Base-by-base conservation (phyloP, 2,113 vertebrate species). In the Centropristis striata region DNA sequence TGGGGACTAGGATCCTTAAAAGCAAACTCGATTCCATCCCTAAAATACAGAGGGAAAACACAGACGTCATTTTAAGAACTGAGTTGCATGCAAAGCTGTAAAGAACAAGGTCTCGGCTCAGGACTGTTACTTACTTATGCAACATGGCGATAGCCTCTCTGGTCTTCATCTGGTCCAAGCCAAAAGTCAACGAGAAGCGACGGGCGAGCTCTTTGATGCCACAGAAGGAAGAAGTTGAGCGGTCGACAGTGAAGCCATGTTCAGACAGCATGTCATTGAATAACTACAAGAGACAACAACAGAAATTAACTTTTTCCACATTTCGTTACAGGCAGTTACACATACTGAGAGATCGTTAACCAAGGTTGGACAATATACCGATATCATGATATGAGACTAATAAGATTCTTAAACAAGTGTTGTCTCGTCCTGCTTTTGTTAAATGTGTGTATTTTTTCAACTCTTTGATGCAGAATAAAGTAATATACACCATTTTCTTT, bases 221-320 rank as follows among this genome's bases (percentile, higher is more conserved):
- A n/a, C 97, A 98, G 94, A 99, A 99, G 4, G 96, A 92, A 0
- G 98, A 96, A 7, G 97, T 96, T 0, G 98, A 98, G 92, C 98
- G 96, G 92, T 99, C 98, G 65, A 98, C 96, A 87, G 94, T 96
- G 87, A 95, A 95, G 83, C 98, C 96, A 85, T 97, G 95, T 84
- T 99, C 98, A 81, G 97, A 96, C 89, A 98, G 93, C 96, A 98
- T 98, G 84, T 99, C 98, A 81, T 98, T 98, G 95, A 99, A 99
- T 78, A 99, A 96, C 98, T 99, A 69, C 21, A 78, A 64, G 36
- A 75, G 32, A 15, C 49, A 42, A 71, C 15, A 37, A 64, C 3
- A 78, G 5, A 42, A 16, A 39, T 11, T 49, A 1, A 16, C 3
- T 12, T 49, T 1, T 16, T 32, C 2, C 14, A 59, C 4, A 25